Base-by-base conservation (phyloP, 2,797 vertebrate species). In the Phrynocephalus vlangalii region DNA sequence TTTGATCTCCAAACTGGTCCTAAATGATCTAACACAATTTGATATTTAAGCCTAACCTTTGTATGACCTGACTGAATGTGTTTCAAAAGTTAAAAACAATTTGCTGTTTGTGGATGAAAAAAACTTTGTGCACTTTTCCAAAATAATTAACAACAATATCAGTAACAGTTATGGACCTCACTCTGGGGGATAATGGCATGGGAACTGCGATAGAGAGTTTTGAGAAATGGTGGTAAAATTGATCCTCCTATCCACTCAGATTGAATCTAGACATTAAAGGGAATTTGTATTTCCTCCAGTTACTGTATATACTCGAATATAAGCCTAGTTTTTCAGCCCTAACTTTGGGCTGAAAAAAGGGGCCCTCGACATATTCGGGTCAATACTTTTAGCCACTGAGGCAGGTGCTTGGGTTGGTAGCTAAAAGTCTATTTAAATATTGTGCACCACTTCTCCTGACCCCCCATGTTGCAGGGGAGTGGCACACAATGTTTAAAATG, bases 21-120 rank as follows among this genome's bases (percentile, higher is more conserved):
- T 60, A 48, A 50, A 48, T 50, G 68, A 85, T 85, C 84, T 78
- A 85, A 78, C 18, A 68, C 63, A 78, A 68, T 78, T 75, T 85
- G 38, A 30, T 85, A 78, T 85, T 68, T 60, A 85, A 44, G 38
- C 26, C 10, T 68, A 28, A 68, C 38, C 73, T 68, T 68, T 78
- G 60, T 77, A 60, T 24, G 24, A n/a, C n/a, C 66, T 85, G 84
- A 68, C n/a, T 85, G n/a, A 50, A 78, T 85, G 75, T 63, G 50
- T 52, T 76, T 84, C 18, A 28, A 76, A 33, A 67, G 66, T 72
- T 76, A 85, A 83, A 83, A 84, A 60, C 56, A 73, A 38, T 52
- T 26, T 44, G 24, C 3, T 68, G 66, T 26, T 85, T 84, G 33
- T 84, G 70, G 82, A 60, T 73, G 22, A 56, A 24, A 73, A 33